Evolutionary conservation across 1,140 invertebrate species (phyloP).

Genomic region (Brachionus manjavacas): DNA sequence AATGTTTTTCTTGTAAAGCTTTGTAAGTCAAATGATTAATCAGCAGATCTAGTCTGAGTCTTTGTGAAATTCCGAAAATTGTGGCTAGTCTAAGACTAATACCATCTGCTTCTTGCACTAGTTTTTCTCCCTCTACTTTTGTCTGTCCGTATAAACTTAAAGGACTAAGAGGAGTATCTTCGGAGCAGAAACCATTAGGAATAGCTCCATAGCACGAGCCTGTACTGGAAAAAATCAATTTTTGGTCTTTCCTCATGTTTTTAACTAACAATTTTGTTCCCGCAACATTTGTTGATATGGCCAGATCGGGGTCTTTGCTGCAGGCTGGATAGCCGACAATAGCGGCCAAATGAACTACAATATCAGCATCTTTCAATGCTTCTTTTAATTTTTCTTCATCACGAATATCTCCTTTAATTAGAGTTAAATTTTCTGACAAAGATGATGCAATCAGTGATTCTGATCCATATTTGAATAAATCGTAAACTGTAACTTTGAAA

Average conservation of each 20-base stretch:
- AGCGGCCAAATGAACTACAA: conserved; percentile 49
- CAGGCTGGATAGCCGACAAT: conserved; percentile 51
- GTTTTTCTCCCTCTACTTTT: conserved; percentile 46
- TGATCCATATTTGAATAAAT: conserved; percentile 47
- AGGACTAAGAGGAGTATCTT: conserved; percentile 47
- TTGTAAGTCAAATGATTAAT: conserved; percentile 47
- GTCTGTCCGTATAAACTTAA: conserved; percentile 47
- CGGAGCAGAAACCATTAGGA: conserved; percentile 45
- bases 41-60: conserved; percentile 47
- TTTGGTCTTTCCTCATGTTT: conserved; percentile 45
- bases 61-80: conserved; percentile 48
- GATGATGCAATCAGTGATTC: conserved; percentile 44
- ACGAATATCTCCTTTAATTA: conserved; percentile 48
- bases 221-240: conserved; percentile 48
- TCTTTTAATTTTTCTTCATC: conserved; percentile 42
- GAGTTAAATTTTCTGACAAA: conserved; percentile 42
- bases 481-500: conserved; percentile 48
- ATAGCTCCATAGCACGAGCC: conserved; percentile 50
- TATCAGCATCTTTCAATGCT: conserved; percentile 45
- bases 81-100: conserved; percentile 47
- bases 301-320: conserved; percentile 45
- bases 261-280: conserved; percentile 45
- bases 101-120: conserved; percentile 44
- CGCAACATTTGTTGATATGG: conserved; percentile 44
- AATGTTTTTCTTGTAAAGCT: conserved; percentile 43